Evolutionary conservation across 2,888 invertebrate genomes (phyloP).

Genomic region (Petrophora chlorosata): DNA sequence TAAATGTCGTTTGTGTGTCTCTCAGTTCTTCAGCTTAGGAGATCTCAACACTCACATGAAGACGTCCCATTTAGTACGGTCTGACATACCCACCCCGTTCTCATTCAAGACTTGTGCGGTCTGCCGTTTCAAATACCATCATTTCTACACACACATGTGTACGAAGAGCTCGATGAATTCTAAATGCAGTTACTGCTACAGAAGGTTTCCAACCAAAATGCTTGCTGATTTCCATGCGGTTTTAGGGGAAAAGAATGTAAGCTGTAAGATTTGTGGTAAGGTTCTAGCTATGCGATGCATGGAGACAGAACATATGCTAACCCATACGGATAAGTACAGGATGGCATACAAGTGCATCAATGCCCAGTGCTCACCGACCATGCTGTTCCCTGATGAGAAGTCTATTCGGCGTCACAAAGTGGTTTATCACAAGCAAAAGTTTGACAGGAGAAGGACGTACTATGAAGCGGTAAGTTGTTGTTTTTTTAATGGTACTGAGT

Average conservation of each 20-base stretch:
- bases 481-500: too few relatives aligned
- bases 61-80: constrained; percentile 44
- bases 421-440: constrained; percentile 25
- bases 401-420: constrained; percentile 24
- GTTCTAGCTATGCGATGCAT: constrained; percentile 38
- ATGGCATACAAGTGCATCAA: constrained; percentile 44
- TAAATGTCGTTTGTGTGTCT: background rate
- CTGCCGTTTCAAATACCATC: constrained; percentile 22
- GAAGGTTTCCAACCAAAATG: constrained; percentile 34
- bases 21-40: background rate
- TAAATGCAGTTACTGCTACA: constrained; percentile 40
- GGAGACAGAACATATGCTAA: constrained; percentile 46
- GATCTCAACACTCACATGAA: constrained; percentile 36
- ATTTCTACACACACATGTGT: constrained; percentile 41
- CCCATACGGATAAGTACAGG: constrained; percentile 43
- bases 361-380: constrained; percentile 32
- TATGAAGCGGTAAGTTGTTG: constrained; percentile 23
- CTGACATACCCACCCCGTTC: constrained; percentile 40
- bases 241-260: rapidly evolving
- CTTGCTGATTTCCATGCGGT: constrained; percentile 31
- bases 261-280: constrained; percentile 44
- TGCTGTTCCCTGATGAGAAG: constrained; percentile 26
- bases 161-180: background rate
- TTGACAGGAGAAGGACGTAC: constrained; percentile 17
- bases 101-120: constrained; percentile 21